phyloP scores from a whole-genome alignment of 2,797 vertebrate species.

The Selene dorsalis region DNA sequence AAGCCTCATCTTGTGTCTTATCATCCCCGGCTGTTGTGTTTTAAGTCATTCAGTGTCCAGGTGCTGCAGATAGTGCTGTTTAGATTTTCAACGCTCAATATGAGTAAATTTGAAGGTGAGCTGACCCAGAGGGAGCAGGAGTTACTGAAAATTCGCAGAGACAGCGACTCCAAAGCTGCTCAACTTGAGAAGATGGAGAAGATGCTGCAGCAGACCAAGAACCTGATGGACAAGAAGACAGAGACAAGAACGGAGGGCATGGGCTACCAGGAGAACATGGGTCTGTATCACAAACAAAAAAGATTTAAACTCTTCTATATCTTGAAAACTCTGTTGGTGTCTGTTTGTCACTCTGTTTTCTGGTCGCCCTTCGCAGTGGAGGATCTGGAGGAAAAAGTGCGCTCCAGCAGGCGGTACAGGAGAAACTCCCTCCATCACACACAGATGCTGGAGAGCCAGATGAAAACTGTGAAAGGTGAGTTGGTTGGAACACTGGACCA shows the following conservation, averaged over 20 bases:
- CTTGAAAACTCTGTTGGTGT: background rate
- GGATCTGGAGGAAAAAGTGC: slow-evolving; percentile 90
- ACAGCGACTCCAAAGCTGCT: slow-evolving; percentile 87
- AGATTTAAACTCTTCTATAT: background rate
- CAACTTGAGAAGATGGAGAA: slow-evolving; percentile 89
- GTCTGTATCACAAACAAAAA: slow-evolving; percentile 68
- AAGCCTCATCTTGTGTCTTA: slow-evolving; percentile 17
- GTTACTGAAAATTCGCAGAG: slow-evolving; percentile 83
- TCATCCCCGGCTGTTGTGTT: slow-evolving; percentile 1
- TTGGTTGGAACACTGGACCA: slow-evolving; percentile 88
- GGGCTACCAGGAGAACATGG: slow-evolving; percentile 79
- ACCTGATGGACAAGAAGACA: slow-evolving; percentile 87
- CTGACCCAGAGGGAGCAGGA: slow-evolving; percentile 85
- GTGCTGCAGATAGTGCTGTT: slow-evolving; percentile 15
- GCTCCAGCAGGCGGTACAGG: slow-evolving; percentile 86
- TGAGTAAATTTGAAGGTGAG: slow-evolving; percentile 85
- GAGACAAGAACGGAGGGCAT: slow-evolving; percentile 77
- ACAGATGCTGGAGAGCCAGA: slow-evolving; percentile 89
- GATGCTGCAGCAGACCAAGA: slow-evolving; percentile 89
- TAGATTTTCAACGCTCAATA: slow-evolving; percentile 78
- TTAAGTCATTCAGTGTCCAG: background rate
- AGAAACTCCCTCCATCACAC: slow-evolving; percentile 89
- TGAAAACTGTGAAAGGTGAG: slow-evolving; percentile 88
- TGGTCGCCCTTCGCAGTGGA: slow-evolving; percentile 80
- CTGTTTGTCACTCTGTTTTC: slow-evolving; percentile 1